phyloP scores from a whole-genome alignment of 2,888 invertebrate species.

The Phania funesta region DNA sequence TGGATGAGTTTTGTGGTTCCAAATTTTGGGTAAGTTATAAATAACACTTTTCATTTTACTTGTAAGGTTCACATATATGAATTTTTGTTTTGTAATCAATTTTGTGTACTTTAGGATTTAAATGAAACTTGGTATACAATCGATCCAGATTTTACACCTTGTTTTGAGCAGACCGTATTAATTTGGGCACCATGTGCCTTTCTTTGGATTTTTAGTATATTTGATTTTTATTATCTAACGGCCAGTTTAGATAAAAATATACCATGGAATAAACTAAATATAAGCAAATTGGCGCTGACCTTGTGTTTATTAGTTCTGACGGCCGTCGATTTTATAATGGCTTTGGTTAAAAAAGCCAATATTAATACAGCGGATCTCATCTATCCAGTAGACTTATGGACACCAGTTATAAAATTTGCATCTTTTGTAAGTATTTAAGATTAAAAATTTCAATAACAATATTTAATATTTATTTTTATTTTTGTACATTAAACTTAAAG shows the following conservation, averaged over 20 bases:
- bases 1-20: constrained; percentile 89
- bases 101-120: constrained; percentile 83
- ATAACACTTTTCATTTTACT: not conserved
- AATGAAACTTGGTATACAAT: constrained; percentile 89
- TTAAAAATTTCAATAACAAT: too few species aligned
- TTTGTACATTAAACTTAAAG: too few species aligned
- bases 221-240: constrained; percentile 88
- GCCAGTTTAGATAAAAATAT: constrained; percentile 89
- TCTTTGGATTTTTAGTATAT: constrained; percentile 87
- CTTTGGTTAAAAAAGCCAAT: constrained; percentile 81
- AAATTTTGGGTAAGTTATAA: constrained; percentile 87
- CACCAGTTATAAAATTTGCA: constrained; percentile 88
- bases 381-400: constrained; percentile 87
- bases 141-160: constrained; percentile 92
- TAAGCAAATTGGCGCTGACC: constrained; percentile 86
- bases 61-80: not conserved
- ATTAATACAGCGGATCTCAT: constrained; percentile 83
- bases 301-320: constrained; percentile 85
- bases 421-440: constrained; percentile 90
- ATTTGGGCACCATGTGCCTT: constrained; percentile 94
- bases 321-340: constrained; percentile 85
- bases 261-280: constrained; percentile 88
- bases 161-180: constrained; percentile 94
- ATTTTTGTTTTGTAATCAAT: constrained; percentile 36
- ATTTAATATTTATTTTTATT: too few species aligned